Evolutionary conservation across 2,113 vertebrate genomes (phyloP), one percentile per base, ranked within the genome.

Genomic region (Theristicus caerulescens): DNA sequence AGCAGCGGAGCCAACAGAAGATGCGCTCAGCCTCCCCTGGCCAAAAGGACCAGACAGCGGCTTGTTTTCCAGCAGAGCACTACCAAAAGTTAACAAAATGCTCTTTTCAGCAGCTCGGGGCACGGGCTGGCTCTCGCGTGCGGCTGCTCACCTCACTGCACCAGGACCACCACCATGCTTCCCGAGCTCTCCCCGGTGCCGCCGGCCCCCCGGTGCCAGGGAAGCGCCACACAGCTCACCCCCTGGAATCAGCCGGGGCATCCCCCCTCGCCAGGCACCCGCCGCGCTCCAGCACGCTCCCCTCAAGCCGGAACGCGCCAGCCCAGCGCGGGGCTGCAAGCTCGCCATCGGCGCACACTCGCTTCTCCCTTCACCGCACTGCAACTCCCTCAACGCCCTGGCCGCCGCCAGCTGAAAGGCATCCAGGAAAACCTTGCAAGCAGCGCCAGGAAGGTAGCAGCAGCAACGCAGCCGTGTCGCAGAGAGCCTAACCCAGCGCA

Each of bases 261-360:
- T 17, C 34, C 44, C 34, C 26, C 25, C 42, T 57, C 14, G 1
- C 24, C 7, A 2, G 47, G 20, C 34, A 67, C 12, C 34, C 21
- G 11, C 11, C 5, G 13, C 5, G 3, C 42, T 16, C 38, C 52
- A 44, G 42, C 13, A 40, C 1, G 9, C 8, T 81, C 7, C 29
- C 26, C 4, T 6, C 21, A 27, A 3, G 54, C 19, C 0, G 0
- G 36, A 78, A 40, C 12, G 5, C 0, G 0, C 5, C 66, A 79
- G 22, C 54, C 19, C 46, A n/a, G 11, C 4, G 8, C 16, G 3
- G 0, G 29, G 34, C 2, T 58, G 58, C 46, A 71, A 87, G 42
- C 16, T n/a, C 82, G 32, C 22, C 4, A 0, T 20, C 7, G 6
- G 47, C 10, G 14, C 3, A 0, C 3, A 1, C 22, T 47, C 3